Conservation (phyloP, 30 jellyfish, hydroid and myxozoan species). For the Catostylus mosaicus region DNA sequence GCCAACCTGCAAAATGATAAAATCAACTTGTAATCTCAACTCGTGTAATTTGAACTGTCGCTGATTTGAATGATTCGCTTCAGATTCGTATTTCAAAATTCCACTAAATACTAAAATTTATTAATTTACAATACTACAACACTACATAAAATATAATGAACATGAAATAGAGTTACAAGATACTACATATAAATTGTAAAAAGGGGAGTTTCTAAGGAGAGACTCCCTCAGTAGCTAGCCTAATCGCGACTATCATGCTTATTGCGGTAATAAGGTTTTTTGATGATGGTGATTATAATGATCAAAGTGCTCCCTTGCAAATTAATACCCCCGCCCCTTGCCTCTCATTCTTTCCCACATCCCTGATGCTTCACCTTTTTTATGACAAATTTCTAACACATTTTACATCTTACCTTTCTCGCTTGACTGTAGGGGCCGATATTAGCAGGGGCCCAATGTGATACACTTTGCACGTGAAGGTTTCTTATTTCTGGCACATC, state of each 20-base stretch:
- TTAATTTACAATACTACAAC: no score
- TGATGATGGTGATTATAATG: no score
- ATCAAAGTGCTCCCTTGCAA: background rate
- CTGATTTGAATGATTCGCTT: background rate
- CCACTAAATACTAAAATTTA: no score
- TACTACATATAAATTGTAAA: background rate
- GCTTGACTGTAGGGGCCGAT: constrained; percentile 99
- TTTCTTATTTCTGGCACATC: constrained; percentile 25
- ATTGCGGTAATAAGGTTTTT: no score
- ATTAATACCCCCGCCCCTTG: background rate
- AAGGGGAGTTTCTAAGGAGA: no score
- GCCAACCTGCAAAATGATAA: constrained; percentile 34
- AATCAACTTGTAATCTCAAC: background rate
- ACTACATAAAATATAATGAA: background rate
- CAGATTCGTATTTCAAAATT: background rate
- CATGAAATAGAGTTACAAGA: background rate
- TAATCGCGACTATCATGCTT: no score
- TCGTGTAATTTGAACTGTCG: background rate
- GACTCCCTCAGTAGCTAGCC: no score
- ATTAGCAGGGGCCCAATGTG: constrained; percentile 98
- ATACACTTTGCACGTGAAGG: constrained; percentile 84
- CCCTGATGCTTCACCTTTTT: background rate
- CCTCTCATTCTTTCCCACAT: background rate
- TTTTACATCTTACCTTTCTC: constrained; percentile 44
- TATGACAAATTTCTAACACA: background rate